Evolutionary conservation across 2,113 vertebrate species (phyloP).

Genomic region (Puntigrus tetrazona): DNA sequence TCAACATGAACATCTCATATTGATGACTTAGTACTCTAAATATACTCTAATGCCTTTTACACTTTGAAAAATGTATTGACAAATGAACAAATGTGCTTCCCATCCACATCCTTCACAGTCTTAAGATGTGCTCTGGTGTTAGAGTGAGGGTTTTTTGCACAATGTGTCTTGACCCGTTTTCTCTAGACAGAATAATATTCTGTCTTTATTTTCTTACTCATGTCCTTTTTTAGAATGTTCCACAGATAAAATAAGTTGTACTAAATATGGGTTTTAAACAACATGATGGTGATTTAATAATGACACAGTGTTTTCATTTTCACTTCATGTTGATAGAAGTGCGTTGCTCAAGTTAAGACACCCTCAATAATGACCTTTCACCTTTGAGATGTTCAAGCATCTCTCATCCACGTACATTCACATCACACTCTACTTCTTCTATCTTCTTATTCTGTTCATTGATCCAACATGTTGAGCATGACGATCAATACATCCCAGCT

Average conservation of each 20-base stretch:
- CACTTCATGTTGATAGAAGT: not conserved
- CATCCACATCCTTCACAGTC: not conserved
- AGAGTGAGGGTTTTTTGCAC: not conserved
- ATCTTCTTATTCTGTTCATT: constrained; percentile 30
- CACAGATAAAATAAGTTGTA: not conserved
- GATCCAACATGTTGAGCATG: constrained; percentile 20
- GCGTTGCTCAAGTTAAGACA: not conserved
- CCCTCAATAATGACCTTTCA: not conserved
- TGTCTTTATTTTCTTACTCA: not conserved
- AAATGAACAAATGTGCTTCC: not conserved
- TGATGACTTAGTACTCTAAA: constrained; percentile 2
- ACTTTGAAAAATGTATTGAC: constrained; percentile 12
- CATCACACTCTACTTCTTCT: not conserved
- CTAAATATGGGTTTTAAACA: not conserved
- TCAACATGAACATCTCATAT: constrained; percentile 4
- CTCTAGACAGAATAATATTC: not conserved
- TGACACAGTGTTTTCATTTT: not conserved
- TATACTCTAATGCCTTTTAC: not conserved
- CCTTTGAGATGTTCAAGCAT: not conserved
- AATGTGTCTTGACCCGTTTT: not conserved
- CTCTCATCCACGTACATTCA: not conserved
- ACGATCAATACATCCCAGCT: not conserved
- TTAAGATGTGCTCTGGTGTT: not conserved
- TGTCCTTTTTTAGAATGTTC: not conserved
- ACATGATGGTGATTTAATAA: not conserved